Base-by-base conservation (phyloP, 2,888 invertebrate species). In the Adelphocoris suturalis region DNA sequence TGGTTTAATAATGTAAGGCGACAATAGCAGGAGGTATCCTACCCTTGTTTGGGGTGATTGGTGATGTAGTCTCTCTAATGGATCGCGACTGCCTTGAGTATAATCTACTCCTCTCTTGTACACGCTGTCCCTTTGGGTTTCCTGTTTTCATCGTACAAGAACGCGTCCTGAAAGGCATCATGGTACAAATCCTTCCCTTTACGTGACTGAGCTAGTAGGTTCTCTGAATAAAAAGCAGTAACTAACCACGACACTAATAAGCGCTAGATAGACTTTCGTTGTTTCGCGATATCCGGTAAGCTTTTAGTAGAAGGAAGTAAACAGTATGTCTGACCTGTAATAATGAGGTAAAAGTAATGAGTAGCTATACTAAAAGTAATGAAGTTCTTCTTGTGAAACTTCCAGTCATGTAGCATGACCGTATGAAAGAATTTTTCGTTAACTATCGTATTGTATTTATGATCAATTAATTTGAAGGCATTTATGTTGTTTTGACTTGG, bases 1-100 rank as follows among this genome's bases (percentile, higher is more conserved):
- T 68, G 68, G 68, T 68, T 68, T 68, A 68, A 68, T 68, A 68
- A 68, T 68, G 68, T 68, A 68, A 68, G 68, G 68, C 68, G 68
- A 68, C 68, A 68, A 68, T 68, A 68, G 68, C 37, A n/a, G 68
- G 13, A 68, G 68, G 68, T 68, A 68, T 68, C 68, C 68, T 68
- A 68, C 68, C 68, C 68, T 68, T 68, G 68, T 68, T 68, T 68
- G 68, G 68, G 68, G 68, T 68, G 68, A 68, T 68, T 68, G 68
- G 68, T 68, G 68, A 23, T 68, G 68, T 68, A 68, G 68, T 19
- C 68, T 23, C 68, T 68, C 68, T 68, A 68, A 68, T 68, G 68
- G 68, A 68, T 68, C 68, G 68, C 23, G 68, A 68, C 68, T 68
- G 68, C 68, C 68, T 68, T 68, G 23, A 68, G 68, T 68, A 23